Conservation (phyloP, 2,888 invertebrate species). For the Notodonta ziczac region DNA sequence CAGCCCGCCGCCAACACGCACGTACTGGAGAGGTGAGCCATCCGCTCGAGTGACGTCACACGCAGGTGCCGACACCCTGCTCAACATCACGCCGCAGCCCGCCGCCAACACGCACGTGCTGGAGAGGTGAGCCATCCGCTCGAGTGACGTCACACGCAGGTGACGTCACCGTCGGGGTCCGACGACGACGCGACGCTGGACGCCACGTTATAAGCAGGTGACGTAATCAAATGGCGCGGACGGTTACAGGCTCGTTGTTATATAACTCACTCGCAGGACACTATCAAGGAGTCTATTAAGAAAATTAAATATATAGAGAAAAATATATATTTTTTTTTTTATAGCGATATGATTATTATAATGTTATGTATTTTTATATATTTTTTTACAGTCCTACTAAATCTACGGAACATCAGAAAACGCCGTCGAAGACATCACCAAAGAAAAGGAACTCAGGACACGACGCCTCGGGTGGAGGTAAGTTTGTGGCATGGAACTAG, state of each 20-base stretch:
- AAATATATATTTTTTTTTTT: no score
- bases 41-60: no score
- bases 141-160: no score
- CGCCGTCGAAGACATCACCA: constrained; percentile 72
- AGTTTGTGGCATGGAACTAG: constrained; percentile 6
- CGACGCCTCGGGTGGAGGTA: constrained; percentile 66
- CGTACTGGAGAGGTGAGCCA: constrained; percentile 53
- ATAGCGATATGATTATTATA: no score
- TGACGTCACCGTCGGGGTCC: no score
- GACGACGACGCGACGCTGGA: no score
- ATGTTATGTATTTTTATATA: constrained; percentile 5
- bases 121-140: constrained; percentile 45
- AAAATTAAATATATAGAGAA: no score
- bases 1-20: constrained; percentile 49
- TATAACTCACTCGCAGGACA: no score
- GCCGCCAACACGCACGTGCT: constrained; percentile 53
- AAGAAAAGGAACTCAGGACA: constrained; percentile 80
- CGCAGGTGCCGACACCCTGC: constrained; percentile 53
- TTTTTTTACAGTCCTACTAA: constrained; percentile 66
- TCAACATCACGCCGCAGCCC: constrained; percentile 47
- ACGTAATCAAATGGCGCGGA: no score
- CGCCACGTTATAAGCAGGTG: no score
- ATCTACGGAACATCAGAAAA: constrained; percentile 58
- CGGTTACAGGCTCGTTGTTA: no score
- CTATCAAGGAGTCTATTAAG: no score